phyloP scores from a whole-genome alignment of 2,113 vertebrate genomes.

The Paraplagusia blochii region DNA sequence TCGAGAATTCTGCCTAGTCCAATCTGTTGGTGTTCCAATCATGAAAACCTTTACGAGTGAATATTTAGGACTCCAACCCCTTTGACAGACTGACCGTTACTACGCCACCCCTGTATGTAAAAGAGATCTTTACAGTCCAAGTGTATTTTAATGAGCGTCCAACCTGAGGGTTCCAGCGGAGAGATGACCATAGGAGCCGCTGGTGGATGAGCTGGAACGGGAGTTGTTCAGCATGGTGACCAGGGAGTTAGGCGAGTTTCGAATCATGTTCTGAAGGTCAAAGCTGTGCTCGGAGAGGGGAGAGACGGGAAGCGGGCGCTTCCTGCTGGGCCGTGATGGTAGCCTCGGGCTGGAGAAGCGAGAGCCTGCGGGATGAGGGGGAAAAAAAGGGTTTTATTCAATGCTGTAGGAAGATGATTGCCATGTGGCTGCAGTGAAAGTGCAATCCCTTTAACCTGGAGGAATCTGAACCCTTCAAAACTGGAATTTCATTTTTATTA shows the following conservation, averaged over 20 bases:
- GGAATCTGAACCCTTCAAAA: background rate
- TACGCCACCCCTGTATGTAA: too few relatives aligned
- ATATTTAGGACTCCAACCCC: too few relatives aligned
- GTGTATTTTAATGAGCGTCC: too few relatives aligned
- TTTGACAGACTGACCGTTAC: too few relatives aligned
- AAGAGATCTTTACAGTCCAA: too few relatives aligned
- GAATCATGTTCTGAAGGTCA: slow-evolving; percentile 97
- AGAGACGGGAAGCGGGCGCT: slow-evolving; percentile 91
- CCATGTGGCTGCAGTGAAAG: slow-evolving; percentile 1
- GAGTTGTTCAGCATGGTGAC: slow-evolving; percentile 98
- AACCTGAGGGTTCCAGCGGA: slow-evolving; percentile 97
- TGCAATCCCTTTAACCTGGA: too few relatives aligned
- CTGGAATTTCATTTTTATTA: too few relatives aligned
- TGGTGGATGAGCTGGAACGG: slow-evolving; percentile 95
- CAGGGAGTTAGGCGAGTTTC: slow-evolving; percentile 94
- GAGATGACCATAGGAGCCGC: slow-evolving; percentile 95
- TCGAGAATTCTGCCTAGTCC: too few relatives aligned
- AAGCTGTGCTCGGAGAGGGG: slow-evolving; percentile 95
- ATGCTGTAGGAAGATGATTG: background rate
- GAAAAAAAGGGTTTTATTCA: background rate
- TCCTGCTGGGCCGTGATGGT: slow-evolving; percentile 87
- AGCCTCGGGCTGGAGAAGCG: slow-evolving; percentile 90
- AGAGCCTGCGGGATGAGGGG: slow-evolving; percentile 71
- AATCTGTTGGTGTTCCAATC: too few relatives aligned
- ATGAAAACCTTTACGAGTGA: too few relatives aligned